Evolutionary conservation across 2,888 invertebrate genomes (phyloP), one percentile per base, ranked within the genome.

Genomic region (Pseudeuparius sepicola): DNA sequence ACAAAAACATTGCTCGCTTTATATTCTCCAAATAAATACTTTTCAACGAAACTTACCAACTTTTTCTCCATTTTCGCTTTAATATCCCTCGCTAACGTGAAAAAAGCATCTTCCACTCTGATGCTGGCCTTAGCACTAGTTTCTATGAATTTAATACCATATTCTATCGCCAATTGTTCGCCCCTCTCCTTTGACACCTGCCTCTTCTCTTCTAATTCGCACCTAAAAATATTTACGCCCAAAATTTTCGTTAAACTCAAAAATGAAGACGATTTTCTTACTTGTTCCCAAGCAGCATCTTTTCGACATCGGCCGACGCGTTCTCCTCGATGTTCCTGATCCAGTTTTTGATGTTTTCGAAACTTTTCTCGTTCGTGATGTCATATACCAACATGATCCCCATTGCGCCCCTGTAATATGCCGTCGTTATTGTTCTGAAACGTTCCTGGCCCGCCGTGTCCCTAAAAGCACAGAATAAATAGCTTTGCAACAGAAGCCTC

Each of bases 171-270:
- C 63, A 97, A 73, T 68, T 93, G 85, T 70, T 97, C 96, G 32
- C 97, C 97, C 54, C 90, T 71, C 61, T 97, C 96, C 66, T 86
- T 90, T 42, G 93, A 87, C 36, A 93, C 90, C 71, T 92, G 90
- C 68, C 97, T 73, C 66, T 88, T 88, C 57, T 92, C 89, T 60
- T 86, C 85, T 65, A 96, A 77, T 70, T 98, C 98, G 71, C 97
- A 97, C n/a, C n/a, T n/a, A n/a, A n/a, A n/a, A n/a, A n/a, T n/a
- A 71, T 98, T 98, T 67, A 98, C 98, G 44, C 93, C 96, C n/a
- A n/a, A n/a, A n/a, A n/a, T n/a, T n/a, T n/a, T n/a, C n/a, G n/a
- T n/a, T n/a, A n/a, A n/a, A n/a, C n/a, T n/a, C n/a, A n/a, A n/a
- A n/a, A n/a, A n/a, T n/a, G n/a, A n/a, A n/a, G n/a, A n/a, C n/a